Evolutionary conservation across 2,797 vertebrate genomes (phyloP), one percentile per base, ranked within the genome.

Genomic region (Diplodus puntazzo): DNA sequence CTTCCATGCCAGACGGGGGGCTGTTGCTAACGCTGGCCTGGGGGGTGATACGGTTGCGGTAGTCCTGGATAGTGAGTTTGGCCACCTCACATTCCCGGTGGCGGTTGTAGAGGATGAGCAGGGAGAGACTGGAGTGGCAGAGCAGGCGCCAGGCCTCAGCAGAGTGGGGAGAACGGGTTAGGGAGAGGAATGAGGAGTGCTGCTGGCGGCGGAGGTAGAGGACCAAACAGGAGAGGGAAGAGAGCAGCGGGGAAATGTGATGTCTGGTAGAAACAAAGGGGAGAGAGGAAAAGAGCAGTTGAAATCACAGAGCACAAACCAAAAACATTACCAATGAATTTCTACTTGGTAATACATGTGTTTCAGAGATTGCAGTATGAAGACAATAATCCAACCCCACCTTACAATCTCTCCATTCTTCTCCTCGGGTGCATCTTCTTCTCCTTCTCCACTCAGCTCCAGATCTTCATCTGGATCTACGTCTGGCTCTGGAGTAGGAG

Each of bases 21-120:
- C 30, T 54, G 78, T 21, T 43, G 63, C 50, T 30, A 46, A 75
- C 17, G 74, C 11, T 45, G 1, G 80, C 16, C 71, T 74, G 85
- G 1, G 94, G 86, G 4, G 76, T 79, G 60, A 65, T 30, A 0
- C 95, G 95, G 78, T 75, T 92, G 69, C 62, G 93, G 83, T 96
- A 96, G 90, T 96, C 95, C 79, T 92, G 93, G 59, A 95, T 45
- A 5, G 93, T 95, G 67, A 96, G 94, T 79, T 96, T 96, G 62
- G 96, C 95, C 69, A 96, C 95, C 85, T 96, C 96, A 4, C 95
- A 96, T 77, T 96, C 96, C 17, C 96, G 90, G 60, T 96, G 94
- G 16, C 96, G 95, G 80, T 96, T 96, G 90, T 95, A 96, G 57
- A 96, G 94, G 87, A 96, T 96, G 75, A 96, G 94, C 57, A 96